These are phyloP conservation scores for Platyscapa corneri DNA, from an alignment of 1,140 invertebrate genomes.

Conservation along the genomic window DNA sequence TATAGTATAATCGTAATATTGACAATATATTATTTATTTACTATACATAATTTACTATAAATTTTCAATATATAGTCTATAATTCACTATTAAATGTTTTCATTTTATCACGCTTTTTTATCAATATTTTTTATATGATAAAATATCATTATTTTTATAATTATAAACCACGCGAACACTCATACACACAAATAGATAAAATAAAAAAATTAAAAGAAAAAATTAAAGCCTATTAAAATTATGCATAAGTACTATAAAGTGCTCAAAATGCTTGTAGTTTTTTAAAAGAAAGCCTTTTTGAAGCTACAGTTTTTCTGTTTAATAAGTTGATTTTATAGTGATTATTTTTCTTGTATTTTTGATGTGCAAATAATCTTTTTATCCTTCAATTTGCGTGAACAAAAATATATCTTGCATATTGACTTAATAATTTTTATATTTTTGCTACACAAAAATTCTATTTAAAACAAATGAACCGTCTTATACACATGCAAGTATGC, in stretches of 20 bases:
- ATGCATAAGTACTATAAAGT: conserved; percentile 41
- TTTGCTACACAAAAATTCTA: conserved; percentile 12
- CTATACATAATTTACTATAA: neutral
- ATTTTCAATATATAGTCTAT: neutral
- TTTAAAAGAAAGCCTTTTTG: neutral
- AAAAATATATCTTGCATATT: neutral
- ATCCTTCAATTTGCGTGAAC: neutral
- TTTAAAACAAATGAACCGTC: conserved; percentile 38
- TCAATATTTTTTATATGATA: conserved; percentile 27
- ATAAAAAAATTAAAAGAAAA: conserved; percentile 7
- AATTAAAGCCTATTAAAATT: conserved; percentile 28
- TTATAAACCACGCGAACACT: neutral
- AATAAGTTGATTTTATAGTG: conserved; percentile 34
- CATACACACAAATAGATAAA: neutral
- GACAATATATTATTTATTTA: neutral
- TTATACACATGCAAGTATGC: neutral
- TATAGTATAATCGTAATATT: neutral
- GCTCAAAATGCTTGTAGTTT: neutral
- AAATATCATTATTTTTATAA: conserved; percentile 28
- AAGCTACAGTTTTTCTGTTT: neutral
- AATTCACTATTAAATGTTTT: neutral
- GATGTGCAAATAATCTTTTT: conserved; percentile 14
- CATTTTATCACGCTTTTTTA: conserved; percentile 12
- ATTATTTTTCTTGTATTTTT: neutral
- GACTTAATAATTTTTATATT: conserved; percentile 9